phyloP scores from a whole-genome alignment of 1,140 invertebrate genomes.

The Gyrodactylus salaris region DNA sequence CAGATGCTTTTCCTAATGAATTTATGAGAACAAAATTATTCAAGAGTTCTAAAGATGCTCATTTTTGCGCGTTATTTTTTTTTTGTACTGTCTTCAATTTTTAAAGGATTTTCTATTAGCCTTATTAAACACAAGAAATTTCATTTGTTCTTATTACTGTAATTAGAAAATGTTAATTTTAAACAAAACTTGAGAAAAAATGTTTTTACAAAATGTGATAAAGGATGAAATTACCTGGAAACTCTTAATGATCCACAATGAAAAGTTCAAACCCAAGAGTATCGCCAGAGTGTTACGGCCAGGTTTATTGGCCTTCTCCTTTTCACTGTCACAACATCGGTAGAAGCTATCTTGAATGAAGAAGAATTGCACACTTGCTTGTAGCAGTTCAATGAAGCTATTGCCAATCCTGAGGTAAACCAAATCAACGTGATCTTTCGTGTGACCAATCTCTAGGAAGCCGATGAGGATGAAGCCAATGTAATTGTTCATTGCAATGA shows the following conservation, averaged over 20 bases:
- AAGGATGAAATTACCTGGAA: slow-evolving; percentile 1
- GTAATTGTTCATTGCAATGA: not conserved
- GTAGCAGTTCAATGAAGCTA: not conserved
- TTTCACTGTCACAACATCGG: not conserved
- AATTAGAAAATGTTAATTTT: no score
- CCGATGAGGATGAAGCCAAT: not conserved
- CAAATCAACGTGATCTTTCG: not conserved
- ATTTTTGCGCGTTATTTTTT: no score
- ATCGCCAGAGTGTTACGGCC: not conserved
- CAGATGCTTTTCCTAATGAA: no score
- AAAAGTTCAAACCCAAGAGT: not conserved
- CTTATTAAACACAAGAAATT: no score
- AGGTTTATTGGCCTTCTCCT: not conserved
- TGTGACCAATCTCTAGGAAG: not conserved
- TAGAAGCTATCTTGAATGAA: slow-evolving; percentile 5
- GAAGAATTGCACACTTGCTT: not conserved
- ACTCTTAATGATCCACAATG: not conserved
- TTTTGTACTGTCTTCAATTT: no score
- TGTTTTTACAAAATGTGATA: no score
- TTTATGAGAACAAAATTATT: no score
- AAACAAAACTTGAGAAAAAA: no score
- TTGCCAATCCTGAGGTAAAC: not conserved
- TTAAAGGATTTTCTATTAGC: no score
- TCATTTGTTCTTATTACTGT: no score
- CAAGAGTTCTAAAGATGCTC: no score